Evolutionary conservation across 2,888 invertebrate species (phyloP).

Genomic region (Teinopalpus imperialis): DNA sequence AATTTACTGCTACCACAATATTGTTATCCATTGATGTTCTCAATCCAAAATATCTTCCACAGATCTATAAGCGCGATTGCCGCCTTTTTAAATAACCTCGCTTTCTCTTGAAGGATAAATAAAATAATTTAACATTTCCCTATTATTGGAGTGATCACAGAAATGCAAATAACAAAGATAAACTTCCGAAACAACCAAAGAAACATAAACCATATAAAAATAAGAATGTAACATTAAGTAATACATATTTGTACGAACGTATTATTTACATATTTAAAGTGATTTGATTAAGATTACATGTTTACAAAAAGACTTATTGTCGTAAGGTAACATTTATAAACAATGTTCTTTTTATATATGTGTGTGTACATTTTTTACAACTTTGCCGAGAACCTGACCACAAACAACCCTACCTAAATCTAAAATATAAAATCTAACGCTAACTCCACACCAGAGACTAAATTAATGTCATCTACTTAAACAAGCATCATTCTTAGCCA

Average conservation of each 20-base stretch:
- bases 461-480: neutral
- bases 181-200: constrained; percentile 47
- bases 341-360: constrained; percentile 34
- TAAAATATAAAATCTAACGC: constrained; percentile 10
- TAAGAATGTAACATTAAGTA: constrained; percentile 39
- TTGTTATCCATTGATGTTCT: too few relatives aligned
- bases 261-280: constrained; percentile 48
- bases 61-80: too few relatives aligned
- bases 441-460: constrained; percentile 2
- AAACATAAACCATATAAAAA: constrained; percentile 49
- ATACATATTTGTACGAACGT: constrained; percentile 49
- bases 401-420: constrained; percentile 3
- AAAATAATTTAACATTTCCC: too few relatives aligned
- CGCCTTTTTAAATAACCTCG: too few relatives aligned
- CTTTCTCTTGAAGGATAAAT: too few relatives aligned
- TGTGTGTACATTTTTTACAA: constrained; percentile 22
- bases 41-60: too few relatives aligned
- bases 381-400: constrained; percentile 6
- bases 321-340: constrained; percentile 53
- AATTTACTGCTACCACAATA: too few relatives aligned
- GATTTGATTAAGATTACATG: constrained; percentile 44
- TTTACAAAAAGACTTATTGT: constrained; percentile 72
- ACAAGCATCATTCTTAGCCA: too few relatives aligned
- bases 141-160: constrained; percentile 71
- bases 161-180: constrained; percentile 68